These are phyloP conservation scores for Seriola dumerili DNA, from an alignment of 2,113 vertebrate species.

Conservation along the genomic window DNA sequence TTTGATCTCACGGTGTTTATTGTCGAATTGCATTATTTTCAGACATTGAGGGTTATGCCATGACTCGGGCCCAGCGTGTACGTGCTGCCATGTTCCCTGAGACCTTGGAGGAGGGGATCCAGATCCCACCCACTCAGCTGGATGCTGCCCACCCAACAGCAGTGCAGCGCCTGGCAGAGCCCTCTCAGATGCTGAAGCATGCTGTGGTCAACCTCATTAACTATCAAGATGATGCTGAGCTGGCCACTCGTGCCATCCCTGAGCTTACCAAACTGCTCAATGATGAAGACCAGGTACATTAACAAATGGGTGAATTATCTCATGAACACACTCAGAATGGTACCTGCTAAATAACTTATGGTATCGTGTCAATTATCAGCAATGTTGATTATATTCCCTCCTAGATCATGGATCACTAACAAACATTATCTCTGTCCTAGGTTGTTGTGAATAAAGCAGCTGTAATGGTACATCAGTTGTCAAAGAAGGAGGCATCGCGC, in stretches of 20 bases:
- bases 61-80: conserved; percentile 97
- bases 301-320: neutral
- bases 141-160: conserved; percentile 97
- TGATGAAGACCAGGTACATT: conserved; percentile 95
- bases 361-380: neutral
- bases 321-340: neutral
- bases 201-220: conserved; percentile 99
- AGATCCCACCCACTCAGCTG: conserved; percentile 95
- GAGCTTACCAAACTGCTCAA: conserved; percentile 98
- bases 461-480: conserved; percentile 99
- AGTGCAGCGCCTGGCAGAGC: conserved; percentile 96
- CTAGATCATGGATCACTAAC: neutral
- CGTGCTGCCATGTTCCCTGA: conserved; percentile 99
- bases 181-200: conserved; percentile 99
- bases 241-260: conserved; percentile 97
- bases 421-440: conserved; percentile 72
- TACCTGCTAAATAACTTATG: neutral
- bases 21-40: neutral
- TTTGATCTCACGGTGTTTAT: neutral
- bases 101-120: conserved; percentile 96
- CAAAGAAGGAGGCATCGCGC: conserved; percentile 98
- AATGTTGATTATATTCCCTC: neutral
- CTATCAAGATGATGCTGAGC: conserved; percentile 98
- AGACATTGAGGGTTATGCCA: conserved; percentile 99
- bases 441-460: conserved; percentile 99